These are phyloP conservation scores for Trichacis sp. DNA, from an alignment of 2,888 invertebrate genomes.

Conservation along the genomic window DNA sequence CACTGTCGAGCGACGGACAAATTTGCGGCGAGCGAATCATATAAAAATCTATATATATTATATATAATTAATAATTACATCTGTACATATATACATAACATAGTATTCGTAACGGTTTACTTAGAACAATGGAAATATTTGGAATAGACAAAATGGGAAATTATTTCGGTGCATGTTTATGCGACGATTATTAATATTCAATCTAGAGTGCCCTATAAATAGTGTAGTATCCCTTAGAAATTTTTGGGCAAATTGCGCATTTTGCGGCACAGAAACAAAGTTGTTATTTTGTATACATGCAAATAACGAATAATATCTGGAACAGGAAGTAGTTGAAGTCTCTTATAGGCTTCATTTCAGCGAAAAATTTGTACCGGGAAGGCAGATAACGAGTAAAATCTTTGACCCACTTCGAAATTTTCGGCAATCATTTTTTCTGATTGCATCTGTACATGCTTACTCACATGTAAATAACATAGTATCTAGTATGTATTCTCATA, in stretches of 20 bases:
- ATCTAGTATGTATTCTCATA: too few species aligned
- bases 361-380: conserved; percentile 17
- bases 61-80: conserved; percentile 31
- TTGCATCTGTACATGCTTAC: too few species aligned
- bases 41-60: conserved; percentile 22
- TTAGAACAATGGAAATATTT: conserved; percentile 19
- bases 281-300: conserved; percentile 65
- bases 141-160: conserved; percentile 47
- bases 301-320: conserved; percentile 43
- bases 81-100: conserved; percentile 45
- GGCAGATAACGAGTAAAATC: background rate
- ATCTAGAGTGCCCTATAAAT: conserved; percentile 55
- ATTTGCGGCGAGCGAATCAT: conserved; percentile 33
- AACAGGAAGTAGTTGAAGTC: conserved; percentile 9
- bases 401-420: background rate
- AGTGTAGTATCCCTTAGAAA: conserved; percentile 51
- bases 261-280: conserved; percentile 60
- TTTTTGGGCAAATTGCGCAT: conserved; percentile 55
- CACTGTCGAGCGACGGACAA: conserved; percentile 28
- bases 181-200: conserved; percentile 52
- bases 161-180: conserved; percentile 49
- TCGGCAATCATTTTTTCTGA: too few species aligned
- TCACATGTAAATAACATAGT: too few species aligned
- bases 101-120: background rate
- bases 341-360: too few species aligned